Base-by-base conservation (phyloP, 2,113 vertebrate species). In the Addax nasomaculatus region DNA sequence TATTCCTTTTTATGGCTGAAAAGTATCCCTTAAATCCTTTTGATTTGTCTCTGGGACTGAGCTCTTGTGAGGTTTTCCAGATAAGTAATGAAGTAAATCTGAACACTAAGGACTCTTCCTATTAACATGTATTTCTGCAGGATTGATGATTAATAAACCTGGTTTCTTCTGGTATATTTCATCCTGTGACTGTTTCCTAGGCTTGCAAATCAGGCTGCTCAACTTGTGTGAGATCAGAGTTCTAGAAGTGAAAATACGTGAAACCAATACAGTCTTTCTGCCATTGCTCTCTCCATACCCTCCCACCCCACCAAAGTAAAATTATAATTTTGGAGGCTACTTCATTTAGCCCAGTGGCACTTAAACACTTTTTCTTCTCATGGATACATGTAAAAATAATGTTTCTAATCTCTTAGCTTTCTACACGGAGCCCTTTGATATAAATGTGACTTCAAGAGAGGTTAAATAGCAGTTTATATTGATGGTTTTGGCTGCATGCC, bases 381-480 rank as follows among this genome's bases (percentile, higher is more conserved):
- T 84, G 30, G 4, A 30, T 90, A 58, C 5, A 23, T 95, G 86
- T 96, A 11, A 84, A 93, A 97, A 95, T 78, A 64, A 60, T 79
- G 4, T 76, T 96, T 95, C 85, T 55, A 73, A 84, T 78, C 13
- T 49, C 60, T 39, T 62, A 47, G 10, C 3, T 79, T 93, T 94
- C 14, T 53, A 43, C 33, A 49, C 5, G 16, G 47, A 81, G 17
- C 8, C 21, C 36, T 86, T 97, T 33, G 86, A 33, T 95, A 60
- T 53, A 93, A 95, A 93, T 96, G 45, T 62, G 89, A 92, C 58
- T 5, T 93, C n/a, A 47, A 47, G 12, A 89, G n/a, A 93, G 30
- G 73, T 88, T 90, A 90, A 96, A 76, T 81, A 94, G 15, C 43
- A 92, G n/a, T 89, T 95, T 64, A 67, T 58, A 92, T 87, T 97